Base-by-base conservation (phyloP, 1,140 invertebrate species). In the Apis cerana region DNA sequence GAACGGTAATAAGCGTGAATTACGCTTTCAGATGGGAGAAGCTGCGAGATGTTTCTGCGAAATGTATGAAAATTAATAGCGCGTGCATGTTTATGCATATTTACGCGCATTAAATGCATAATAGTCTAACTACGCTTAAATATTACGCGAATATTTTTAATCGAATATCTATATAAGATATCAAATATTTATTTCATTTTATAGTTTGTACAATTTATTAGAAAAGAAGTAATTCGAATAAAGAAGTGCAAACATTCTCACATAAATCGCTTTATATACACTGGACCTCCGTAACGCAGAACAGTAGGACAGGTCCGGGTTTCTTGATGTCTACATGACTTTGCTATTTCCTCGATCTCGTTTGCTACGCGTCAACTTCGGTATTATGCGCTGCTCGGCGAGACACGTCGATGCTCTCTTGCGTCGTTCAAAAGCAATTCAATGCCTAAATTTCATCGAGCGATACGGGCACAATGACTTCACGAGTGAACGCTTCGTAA, bases 281-380 rank as follows among this genome's bases (percentile, higher is more conserved):
- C 68, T 69, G 52, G 21, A 78, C 33, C 10, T 69, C 27, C 52
- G 11, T 17, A 1, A 33, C n/a, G 43, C 9, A 50, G 56, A 62
- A 80, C 78, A 80, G 78, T 80, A 56, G 78, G 78, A 80, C 78
- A 80, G 59, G 78, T 80, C 78, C 78, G 78, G 78, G 78, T 80
- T 72, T 62, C 78, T 80, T 64, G 9, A 54, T 72, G 78, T 80
- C 78, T 80, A 72, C 75, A 68, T 80, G 78, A 80, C 78, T 80
- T 43, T 33, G 68, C 78, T 62, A 59, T 69, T 78, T 78, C 76
- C 65, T 69, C 65, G 76, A 78, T 78, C 76, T 75, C 48, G 74
- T 75, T 75, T 69, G 76, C n/a, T 78, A 58, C 33, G 43, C 65
- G 64, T 72, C 78, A 52, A 19, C 68, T 27, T 71, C 50, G 19